phyloP scores from a whole-genome alignment of 2,113 vertebrate species.

The Capra hircus region DNA sequence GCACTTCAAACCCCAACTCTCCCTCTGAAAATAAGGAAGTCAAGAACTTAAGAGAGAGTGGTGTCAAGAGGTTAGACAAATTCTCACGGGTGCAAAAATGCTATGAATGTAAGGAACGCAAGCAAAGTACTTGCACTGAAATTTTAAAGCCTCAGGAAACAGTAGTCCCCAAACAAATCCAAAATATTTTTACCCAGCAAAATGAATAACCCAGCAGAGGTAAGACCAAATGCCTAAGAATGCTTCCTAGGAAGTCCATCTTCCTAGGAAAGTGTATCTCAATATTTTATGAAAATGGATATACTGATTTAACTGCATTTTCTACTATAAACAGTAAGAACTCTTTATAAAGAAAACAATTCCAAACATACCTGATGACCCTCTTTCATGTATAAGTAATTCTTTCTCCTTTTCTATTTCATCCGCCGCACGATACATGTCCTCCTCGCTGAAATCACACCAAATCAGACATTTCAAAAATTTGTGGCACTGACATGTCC shows the following conservation, averaged over 20 bases:
- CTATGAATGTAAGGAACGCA: background rate
- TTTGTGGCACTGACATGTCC: background rate
- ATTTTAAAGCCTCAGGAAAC: background rate
- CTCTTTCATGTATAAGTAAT: constrained; percentile 66
- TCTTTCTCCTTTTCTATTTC: constrained; percentile 84
- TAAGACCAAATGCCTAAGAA: background rate
- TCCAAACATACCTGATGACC: constrained; percentile 74
- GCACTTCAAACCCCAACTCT: background rate
- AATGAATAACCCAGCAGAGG: background rate
- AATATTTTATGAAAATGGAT: background rate
- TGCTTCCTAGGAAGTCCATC: background rate
- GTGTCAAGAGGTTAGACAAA: background rate
- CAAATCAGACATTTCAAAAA: constrained; percentile 72
- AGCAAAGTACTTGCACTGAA: background rate
- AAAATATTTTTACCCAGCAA: background rate
- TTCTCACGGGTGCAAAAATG: background rate
- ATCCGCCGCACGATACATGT: constrained; percentile 83
- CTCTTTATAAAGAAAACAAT: constrained; percentile 29
- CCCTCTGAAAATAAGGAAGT: background rate
- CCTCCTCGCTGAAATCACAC: constrained; percentile 81
- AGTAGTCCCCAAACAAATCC: background rate
- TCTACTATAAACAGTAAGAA: background rate
- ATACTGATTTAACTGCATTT: background rate
- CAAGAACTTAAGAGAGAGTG: background rate
- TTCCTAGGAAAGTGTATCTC: background rate